Base-by-base conservation (phyloP, 1,140 invertebrate species). In the Eupeodes corollae region DNA sequence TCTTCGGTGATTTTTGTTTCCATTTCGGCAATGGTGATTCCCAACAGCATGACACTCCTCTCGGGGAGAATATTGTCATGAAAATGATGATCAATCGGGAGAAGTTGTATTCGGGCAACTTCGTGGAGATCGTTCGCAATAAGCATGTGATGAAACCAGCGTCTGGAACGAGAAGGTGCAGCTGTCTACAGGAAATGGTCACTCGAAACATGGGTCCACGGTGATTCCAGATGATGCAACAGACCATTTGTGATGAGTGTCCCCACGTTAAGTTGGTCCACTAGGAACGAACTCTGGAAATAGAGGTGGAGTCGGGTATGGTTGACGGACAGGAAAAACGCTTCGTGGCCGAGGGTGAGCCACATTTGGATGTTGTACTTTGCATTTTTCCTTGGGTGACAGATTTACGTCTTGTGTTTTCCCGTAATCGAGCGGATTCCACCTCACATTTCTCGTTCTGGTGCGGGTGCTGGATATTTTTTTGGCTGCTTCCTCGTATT, bases 201-300 rank as follows among this genome's bases (percentile, higher is more conserved):
- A 98, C 96, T 0, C 76, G 89, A 44, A 94, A 94, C 69, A 73
- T 99, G 45, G 96, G 96, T 0, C 92, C 90, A n/a, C 94, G 95
- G 0, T 75, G 93, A 39, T 98, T 98, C 73, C 94, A 98, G 74
- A 99, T 99, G 95, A 95, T 88, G 63, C 96, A 99, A 67, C 93
- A 99, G 68, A 84, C 88, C 61, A 91, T 99, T 1, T 99, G 97
- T 75, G 95, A 98, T 72, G 94, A 99, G 62, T 99, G 97, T 76
- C 95, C 95, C 19, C 99, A 99, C 76, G 88, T 98, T 2, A 91
- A 90, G 70, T 79, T 97, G 63, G 89, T 95, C 1, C 93, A 86
- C 70, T 93, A 98, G 72, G 94, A 98, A 70, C 80, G 86, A 58
- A 71, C 82, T 11, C 69, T 98, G 35, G 95, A 99, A 73, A 82